Evolutionary conservation across 2,113 vertebrate genomes (phyloP).

Genomic region (Peromyscus polionotus): DNA sequence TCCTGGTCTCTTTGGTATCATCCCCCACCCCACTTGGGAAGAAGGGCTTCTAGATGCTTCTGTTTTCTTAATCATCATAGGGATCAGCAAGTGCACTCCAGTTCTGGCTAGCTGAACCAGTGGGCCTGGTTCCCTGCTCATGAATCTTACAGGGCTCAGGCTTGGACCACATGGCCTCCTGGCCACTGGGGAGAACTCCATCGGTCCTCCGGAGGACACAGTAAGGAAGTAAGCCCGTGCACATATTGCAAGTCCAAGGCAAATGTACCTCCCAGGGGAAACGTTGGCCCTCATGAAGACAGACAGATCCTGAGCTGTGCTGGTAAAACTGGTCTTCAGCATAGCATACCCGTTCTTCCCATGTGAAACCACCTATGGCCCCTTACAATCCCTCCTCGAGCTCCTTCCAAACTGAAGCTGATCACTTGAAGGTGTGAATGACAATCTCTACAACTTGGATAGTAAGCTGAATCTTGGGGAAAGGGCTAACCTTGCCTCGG

Average conservation of each 20-base stretch:
- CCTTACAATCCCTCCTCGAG: neutral
- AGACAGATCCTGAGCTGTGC: neutral
- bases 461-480: neutral
- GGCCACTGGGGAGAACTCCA: neutral
- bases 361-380: accelerated
- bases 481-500: neutral
- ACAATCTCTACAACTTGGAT: neutral
- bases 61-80: slow-evolving; percentile 21
- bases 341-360: neutral
- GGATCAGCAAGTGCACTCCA: neutral
- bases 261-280: neutral
- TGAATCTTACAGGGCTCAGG: neutral
- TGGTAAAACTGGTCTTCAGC: neutral
- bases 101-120: neutral
- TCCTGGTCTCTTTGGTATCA: neutral
- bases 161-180: neutral
- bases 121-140: neutral
- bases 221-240: neutral
- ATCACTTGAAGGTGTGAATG: neutral
- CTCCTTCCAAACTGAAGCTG: neutral
- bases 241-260: neutral
- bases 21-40: neutral
- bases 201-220: neutral
- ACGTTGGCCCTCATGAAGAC: neutral
- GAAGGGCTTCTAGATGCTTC: neutral